Conservation (phyloP, 2,113 vertebrate genomes). For the Montifringilla adamsi region DNA sequence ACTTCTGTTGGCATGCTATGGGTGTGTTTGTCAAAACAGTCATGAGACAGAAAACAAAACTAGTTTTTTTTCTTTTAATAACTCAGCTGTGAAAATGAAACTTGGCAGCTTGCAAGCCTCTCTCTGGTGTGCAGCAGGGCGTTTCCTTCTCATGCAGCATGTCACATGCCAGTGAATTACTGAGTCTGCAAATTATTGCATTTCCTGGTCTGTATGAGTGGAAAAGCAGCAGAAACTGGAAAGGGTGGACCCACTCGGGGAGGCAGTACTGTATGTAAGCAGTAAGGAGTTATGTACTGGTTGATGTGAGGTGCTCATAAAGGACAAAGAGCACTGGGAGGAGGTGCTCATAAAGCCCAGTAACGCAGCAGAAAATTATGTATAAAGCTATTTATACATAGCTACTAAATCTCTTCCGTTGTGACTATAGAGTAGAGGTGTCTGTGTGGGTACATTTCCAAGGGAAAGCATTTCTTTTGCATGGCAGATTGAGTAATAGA, state of each 20-base stretch:
- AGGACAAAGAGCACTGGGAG: background rate
- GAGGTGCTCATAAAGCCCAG: background rate
- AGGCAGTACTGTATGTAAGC: background rate
- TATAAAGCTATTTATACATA: background rate
- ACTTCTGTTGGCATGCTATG: background rate
- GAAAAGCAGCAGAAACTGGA: background rate
- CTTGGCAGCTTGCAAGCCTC: background rate
- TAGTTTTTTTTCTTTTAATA: background rate
- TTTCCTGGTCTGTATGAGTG: background rate
- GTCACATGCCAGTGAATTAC: background rate
- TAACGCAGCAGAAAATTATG: background rate
- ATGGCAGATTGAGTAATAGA: background rate
- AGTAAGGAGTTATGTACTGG: too few species aligned
- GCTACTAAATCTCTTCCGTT: background rate
- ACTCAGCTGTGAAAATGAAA: background rate
- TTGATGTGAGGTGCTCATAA: background rate
- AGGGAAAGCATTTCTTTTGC: background rate
- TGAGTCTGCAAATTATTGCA: background rate
- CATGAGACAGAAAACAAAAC: background rate
- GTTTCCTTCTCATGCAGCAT: background rate
- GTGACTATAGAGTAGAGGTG: background rate
- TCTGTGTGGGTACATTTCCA: background rate
- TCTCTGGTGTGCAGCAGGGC: accelerated
- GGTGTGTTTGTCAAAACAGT: background rate
- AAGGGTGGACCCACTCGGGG: accelerated